phyloP scores from a whole-genome alignment of 2,113 vertebrate species.

The Daboia siamensis region DNA sequence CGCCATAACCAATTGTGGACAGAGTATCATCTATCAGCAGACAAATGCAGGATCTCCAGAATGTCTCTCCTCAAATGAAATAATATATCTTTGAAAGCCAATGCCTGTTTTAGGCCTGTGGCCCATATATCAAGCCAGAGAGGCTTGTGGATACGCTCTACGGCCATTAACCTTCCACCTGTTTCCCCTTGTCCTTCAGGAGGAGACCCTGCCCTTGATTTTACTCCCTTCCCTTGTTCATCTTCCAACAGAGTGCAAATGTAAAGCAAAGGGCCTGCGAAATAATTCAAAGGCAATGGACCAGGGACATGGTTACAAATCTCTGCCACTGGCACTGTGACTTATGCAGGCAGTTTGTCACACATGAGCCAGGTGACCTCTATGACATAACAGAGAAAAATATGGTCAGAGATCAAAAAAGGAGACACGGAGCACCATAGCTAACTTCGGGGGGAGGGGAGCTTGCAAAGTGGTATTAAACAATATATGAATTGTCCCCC shows the following conservation, averaged over 20 bases:
- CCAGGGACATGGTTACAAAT: slow-evolving; percentile 97
- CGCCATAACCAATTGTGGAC: slow-evolving; percentile 86
- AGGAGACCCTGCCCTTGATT: slow-evolving; percentile 90
- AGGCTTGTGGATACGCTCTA: slow-evolving; percentile 97
- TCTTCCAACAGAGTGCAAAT: slow-evolving; percentile 83
- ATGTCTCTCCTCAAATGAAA: slow-evolving; percentile 99
- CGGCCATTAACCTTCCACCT: slow-evolving; percentile 99
- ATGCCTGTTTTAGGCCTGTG: slow-evolving; percentile 88
- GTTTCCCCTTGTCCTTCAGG: slow-evolving; percentile 91
- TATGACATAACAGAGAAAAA: slow-evolving; percentile 82
- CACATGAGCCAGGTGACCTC: slow-evolving; percentile 84
- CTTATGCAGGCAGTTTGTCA: slow-evolving; percentile 92
- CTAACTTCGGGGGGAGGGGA: slow-evolving; percentile 44
- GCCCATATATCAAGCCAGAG: slow-evolving; percentile 99
- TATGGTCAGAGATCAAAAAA: slow-evolving; percentile 72
- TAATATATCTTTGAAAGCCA: slow-evolving; percentile 99
- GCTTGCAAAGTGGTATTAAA: background rate
- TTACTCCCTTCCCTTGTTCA: slow-evolving; percentile 85
- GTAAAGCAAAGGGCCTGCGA: slow-evolving; percentile 81
- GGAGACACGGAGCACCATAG: slow-evolving; percentile 62
- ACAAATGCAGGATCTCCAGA: slow-evolving; percentile 92
- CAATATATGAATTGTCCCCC: slow-evolving; percentile 21
- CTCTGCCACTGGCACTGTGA: slow-evolving; percentile 86
- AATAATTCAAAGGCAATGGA: slow-evolving; percentile 99
- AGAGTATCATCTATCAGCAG: slow-evolving; percentile 98